Evolutionary conservation across 92 coral and sea anemone genomes (phyloP).

Genomic region (Virgularia gustaviana): DNA sequence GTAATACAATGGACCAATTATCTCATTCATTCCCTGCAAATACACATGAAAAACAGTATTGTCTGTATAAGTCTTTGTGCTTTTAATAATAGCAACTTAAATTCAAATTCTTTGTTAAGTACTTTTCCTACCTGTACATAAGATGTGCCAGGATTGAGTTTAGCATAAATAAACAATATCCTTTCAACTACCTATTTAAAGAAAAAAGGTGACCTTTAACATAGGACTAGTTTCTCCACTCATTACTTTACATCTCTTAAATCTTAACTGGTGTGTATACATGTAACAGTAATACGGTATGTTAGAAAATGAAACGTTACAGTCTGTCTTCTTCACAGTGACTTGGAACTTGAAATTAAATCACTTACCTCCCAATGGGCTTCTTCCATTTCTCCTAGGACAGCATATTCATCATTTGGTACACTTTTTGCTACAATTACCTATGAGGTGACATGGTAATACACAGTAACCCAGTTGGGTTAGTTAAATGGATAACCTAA

Average conservation of each 20-base stretch:
- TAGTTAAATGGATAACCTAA: no score
- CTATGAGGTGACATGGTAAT: slow-evolving; percentile 38
- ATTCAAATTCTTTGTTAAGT: no score
- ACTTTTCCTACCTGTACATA: slow-evolving; percentile 98
- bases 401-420: slow-evolving; percentile 75
- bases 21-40: slow-evolving; percentile 96
- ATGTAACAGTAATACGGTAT: no score
- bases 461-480: no score
- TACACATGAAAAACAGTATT: background rate
- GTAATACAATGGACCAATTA: slow-evolving; percentile 92
- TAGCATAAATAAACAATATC: slow-evolving; percentile 84
- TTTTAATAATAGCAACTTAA: background rate
- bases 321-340: no score
- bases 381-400: slow-evolving; percentile 75
- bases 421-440: slow-evolving; percentile 57
- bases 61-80: no score
- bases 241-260: no score
- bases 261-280: no score
- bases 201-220: background rate
- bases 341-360: no score
- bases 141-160: slow-evolving; percentile 87
- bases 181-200: slow-evolving; percentile 82
- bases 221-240: no score
- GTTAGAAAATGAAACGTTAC: no score
- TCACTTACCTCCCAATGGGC: slow-evolving; percentile 97